Conservation (phyloP, 1,140 invertebrate genomes). For the Drosophila watanabei region DNA sequence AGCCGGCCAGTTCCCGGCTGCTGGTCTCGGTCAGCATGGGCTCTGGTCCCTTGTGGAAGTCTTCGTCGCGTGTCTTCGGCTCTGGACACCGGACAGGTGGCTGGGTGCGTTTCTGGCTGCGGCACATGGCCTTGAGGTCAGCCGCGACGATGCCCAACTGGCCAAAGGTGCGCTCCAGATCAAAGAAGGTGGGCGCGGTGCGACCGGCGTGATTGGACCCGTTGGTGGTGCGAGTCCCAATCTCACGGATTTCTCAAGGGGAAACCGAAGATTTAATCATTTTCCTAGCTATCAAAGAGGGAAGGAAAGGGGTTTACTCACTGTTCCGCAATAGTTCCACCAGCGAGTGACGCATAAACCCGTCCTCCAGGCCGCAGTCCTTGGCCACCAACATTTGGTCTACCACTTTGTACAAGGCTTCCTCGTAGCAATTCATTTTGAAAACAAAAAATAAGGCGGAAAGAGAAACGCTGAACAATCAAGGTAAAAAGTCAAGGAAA, state of each 20-base stretch:
- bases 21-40: background rate
- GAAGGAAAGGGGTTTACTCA: conserved; percentile 15
- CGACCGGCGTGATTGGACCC: conserved; percentile 44
- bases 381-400: conserved; percentile 23
- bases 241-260: conserved; percentile 24
- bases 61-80: conserved; percentile 9
- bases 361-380: background rate
- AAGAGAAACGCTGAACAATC: background rate
- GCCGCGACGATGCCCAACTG: conserved; percentile 7
- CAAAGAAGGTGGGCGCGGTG: conserved; percentile 37
- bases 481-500: background rate
- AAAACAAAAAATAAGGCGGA: too few relatives aligned
- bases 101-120: background rate
- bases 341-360: conserved; percentile 9
- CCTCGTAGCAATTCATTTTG: conserved; percentile 45
- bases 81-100: background rate
- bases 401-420: conserved; percentile 13
- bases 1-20: background rate
- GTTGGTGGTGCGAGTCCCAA: conserved; percentile 19
- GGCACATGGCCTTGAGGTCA: conserved; percentile 7
- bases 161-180: conserved; percentile 50
- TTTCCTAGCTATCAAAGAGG: background rate
- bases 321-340: conserved; percentile 17
- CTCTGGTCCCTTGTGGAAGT: conserved; percentile 16
- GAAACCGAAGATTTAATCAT: background rate